Percentiles rank a stretch among this genome's conserved stretches.
These are phyloP conservation scores for Tipula unca DNA, from an alignment of 2,888 invertebrate species.

Conservation along the genomic window DNA sequence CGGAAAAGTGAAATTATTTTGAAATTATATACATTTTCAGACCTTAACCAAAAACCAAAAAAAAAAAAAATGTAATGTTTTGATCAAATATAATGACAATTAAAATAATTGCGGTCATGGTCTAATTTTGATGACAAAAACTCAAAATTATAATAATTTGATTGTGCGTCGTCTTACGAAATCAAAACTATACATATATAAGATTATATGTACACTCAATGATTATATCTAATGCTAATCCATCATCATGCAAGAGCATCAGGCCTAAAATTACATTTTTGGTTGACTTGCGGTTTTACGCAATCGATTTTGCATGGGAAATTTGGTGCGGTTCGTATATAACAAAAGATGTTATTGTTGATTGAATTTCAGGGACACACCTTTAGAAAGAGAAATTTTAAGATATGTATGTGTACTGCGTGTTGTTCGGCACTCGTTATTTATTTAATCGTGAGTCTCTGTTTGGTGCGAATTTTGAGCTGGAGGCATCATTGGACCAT, in stretches of 20 bases:
- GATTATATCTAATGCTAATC: not conserved
- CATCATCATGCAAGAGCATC: not conserved
- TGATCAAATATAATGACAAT: not conserved
- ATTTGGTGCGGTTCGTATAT: not conserved
- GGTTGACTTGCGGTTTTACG: not conserved
- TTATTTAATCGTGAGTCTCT: too few relatives aligned
- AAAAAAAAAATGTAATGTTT: not conserved
- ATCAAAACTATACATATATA: not conserved
- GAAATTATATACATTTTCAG: not conserved
- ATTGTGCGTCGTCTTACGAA: not conserved
- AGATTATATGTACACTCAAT: not conserved
- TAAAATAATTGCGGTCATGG: not conserved
- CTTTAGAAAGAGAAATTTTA: not conserved
- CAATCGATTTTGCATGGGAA: not conserved
- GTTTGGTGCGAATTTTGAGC: too few relatives aligned
- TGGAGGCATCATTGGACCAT: too few relatives aligned
- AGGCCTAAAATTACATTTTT: not conserved
- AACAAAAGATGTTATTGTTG: not conserved
- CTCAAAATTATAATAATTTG: not conserved
- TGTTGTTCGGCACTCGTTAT: not conserved
- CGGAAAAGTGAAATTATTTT: conserved; percentile 1
- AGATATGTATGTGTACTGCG: too few relatives aligned
- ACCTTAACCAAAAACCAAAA: not conserved
- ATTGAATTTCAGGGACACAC: not conserved
- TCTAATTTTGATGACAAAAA: not conserved